phyloP scores from a whole-genome alignment of 2,888 invertebrate species.

The Lathronympha strigana region DNA sequence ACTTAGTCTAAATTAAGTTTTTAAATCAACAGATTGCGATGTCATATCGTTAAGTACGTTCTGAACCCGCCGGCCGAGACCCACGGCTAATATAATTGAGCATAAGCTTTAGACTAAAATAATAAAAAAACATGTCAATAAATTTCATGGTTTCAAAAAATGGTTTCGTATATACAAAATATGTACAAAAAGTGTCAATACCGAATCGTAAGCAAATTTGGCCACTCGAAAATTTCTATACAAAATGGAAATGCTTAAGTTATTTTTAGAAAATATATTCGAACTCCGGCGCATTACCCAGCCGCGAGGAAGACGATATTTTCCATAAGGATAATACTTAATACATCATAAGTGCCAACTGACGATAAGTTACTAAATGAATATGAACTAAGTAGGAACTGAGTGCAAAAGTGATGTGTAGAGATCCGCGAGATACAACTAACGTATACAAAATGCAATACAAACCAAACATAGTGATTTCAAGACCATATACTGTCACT shows the following conservation, averaged over 20 bases:
- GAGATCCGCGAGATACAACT: constrained; percentile 69
- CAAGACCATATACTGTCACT: constrained; percentile 35
- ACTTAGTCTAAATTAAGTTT: constrained; percentile 63
- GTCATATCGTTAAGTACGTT: constrained; percentile 57
- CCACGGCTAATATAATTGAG: constrained; percentile 80
- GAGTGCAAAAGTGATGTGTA: constrained; percentile 76
- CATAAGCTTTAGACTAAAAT: constrained; percentile 79
- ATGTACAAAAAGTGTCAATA: constrained; percentile 75
- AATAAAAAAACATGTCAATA: constrained; percentile 62
- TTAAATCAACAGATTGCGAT: constrained; percentile 44
- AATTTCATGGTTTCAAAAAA: constrained; percentile 69
- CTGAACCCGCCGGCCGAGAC: constrained; percentile 58
- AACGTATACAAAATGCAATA: constrained; percentile 75
- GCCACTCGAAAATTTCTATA: constrained; percentile 70
- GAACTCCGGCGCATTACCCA: constrained; percentile 52
- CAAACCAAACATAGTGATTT: constrained; percentile 52
- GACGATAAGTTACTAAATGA: constrained; percentile 70
- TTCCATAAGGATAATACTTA: constrained; percentile 54
- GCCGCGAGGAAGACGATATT: constrained; percentile 70
- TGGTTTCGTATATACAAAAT: constrained; percentile 76
- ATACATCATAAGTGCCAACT: constrained; percentile 52
- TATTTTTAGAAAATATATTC: constrained; percentile 63
- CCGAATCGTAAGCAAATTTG: constrained; percentile 70
- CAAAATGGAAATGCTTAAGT: constrained; percentile 53
- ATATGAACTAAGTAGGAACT: constrained; percentile 82